Percentiles rank a stretch among this genome's conserved stretches.
These are phyloP conservation scores for Pitangus sulphuratus DNA, from an alignment of 2,797 vertebrate species.

Conservation along the genomic window DNA sequence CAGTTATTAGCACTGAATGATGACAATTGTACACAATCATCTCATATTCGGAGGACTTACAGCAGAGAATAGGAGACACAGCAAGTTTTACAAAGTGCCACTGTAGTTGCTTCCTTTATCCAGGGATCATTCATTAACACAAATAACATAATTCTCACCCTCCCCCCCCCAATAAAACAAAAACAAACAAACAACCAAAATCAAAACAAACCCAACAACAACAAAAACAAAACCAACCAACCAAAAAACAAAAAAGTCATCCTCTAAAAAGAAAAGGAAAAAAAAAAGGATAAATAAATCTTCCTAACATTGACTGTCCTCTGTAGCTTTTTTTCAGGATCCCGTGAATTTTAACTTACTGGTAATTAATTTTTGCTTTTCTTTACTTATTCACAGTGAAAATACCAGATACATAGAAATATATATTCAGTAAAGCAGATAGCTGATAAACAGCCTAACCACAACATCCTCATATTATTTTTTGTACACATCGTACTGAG, in stretches of 20 bases:
- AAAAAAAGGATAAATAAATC: not conserved
- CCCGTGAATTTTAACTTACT: not conserved
- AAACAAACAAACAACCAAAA: no score
- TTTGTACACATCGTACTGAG: conserved; percentile 13
- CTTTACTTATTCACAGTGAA: not conserved
- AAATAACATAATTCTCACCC: not conserved
- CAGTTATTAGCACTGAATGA: not conserved
- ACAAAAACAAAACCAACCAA: no score
- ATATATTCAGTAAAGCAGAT: not conserved
- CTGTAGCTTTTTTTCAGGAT: not conserved
- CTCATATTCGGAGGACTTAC: not conserved
- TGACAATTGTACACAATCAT: not conserved
- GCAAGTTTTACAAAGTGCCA: not conserved
- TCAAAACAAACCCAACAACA: no score
- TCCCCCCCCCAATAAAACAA: accelerated
- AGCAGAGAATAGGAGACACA: not conserved
- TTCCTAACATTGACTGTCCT: not conserved
- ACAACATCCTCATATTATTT: not conserved
- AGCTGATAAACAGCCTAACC: conserved; percentile 26
- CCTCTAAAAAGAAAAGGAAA: not conserved
- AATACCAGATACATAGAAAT: not conserved
- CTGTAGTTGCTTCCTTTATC: not conserved
- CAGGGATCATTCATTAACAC: not conserved
- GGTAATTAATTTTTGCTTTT: not conserved
- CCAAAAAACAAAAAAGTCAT: not conserved